Base-by-base conservation (phyloP, 92 coral and sea anemone genomes). In the Muricea muricata region DNA sequence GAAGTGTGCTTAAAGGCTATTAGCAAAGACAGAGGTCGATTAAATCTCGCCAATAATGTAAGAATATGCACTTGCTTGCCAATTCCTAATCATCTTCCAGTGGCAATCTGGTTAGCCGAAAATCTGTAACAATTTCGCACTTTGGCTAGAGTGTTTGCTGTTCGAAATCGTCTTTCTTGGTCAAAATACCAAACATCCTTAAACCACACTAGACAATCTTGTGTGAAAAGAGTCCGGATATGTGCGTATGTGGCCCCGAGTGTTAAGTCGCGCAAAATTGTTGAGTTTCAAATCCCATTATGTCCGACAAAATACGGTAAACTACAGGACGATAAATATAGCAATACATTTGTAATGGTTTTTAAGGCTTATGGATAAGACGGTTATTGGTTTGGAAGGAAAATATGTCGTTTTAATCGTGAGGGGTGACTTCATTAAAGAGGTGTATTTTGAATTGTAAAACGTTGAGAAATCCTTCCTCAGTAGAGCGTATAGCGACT, bases 271-370 rank as follows among this genome's bases (percentile, higher is more conserved):
- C 9, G 55, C 54, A 40, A 78, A 78, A 57, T 78, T 57, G 83
- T 55, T 78, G 70, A 78, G 20, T n/a, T 55, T 46, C 25, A 76
- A 76, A 76, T 76, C 81, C 70, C 48, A 78, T 78, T 78, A 39
- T 3, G n/a, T n/a, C n/a, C n/a, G 15, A 29, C 7, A 73, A 45
- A 33, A 33, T 26, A 58, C 34, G 12, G 33, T 23, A 29, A 48
- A 24, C 71, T 78, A 12, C 68, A 60, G 68, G 13, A 8, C 33
- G 70, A 63, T 63, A 63, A 63, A 63, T 63, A 28, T 63, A 63
- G 70, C 33, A 60, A 14, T n/a, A 28, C n/a, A 13, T 63, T 57
- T 57, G 28, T 63, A 28, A 26, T 32, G 70, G 37, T 63, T 29
- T 63, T 63, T 63, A 32, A 63, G 30, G 39, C 70, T 63, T 63